A percentile compares a stretch with the other conserved stretches of the same genome.
Evolutionary conservation across 2,797 vertebrate species (phyloP).

Genomic region (Cercopithecus petaurista): DNA sequence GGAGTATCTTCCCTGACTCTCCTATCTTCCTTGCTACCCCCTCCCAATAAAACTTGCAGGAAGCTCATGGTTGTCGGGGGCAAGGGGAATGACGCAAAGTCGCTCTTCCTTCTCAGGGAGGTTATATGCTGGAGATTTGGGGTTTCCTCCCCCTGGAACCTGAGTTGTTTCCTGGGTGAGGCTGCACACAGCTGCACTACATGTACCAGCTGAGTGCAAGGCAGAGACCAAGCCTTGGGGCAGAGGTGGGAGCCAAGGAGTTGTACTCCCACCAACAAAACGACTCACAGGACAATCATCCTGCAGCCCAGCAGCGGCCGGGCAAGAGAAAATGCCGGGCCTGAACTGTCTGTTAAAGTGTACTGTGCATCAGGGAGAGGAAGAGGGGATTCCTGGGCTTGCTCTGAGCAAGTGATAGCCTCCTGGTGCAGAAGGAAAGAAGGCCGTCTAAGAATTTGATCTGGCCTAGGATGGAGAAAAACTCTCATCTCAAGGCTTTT

Average conservation of each 20-base stretch:
- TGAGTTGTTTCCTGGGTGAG: neutral
- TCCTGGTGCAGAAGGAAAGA: too few species aligned
- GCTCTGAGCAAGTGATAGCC: neutral
- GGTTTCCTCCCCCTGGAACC: neutral
- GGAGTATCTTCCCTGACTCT: neutral
- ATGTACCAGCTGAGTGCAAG: neutral
- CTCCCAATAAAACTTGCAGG: neutral
- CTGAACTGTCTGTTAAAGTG: neutral
- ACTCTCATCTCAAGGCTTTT: neutral
- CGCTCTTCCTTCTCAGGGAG: neutral
- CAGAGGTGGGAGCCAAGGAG: neutral
- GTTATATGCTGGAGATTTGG: neutral
- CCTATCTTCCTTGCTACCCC: neutral
- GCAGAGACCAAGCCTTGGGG: neutral
- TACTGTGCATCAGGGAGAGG: rapidly evolving
- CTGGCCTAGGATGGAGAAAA: neutral
- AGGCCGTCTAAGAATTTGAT: too few species aligned
- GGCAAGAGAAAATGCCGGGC: neutral
- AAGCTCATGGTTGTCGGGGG: neutral
- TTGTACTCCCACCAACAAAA: neutral
- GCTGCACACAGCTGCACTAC: neutral
- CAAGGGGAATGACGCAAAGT: neutral
- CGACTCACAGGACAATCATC: neutral
- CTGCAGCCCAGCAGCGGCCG: neutral
- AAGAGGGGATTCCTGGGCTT: rapidly evolving